Conservation (phyloP, 2,888 invertebrate genomes). For the Stenodera caucasica region DNA sequence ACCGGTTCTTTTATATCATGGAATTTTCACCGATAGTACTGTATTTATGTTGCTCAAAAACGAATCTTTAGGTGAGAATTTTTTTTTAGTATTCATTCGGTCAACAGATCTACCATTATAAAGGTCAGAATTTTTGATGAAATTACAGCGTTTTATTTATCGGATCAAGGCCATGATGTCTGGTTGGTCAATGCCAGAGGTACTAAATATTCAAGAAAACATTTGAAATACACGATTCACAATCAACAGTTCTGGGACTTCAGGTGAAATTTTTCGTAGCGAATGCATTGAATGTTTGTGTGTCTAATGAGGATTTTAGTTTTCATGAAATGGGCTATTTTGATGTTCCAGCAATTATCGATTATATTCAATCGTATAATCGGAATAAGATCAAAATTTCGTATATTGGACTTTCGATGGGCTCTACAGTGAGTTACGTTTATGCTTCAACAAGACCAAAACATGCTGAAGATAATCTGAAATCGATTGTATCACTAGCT, state of each 20-base stretch:
- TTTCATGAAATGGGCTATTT: slow-evolving; percentile 83
- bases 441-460: slow-evolving; percentile 67
- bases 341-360: slow-evolving; percentile 82
- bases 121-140: not conserved
- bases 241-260: slow-evolving; percentile 67
- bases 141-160: slow-evolving; percentile 63
- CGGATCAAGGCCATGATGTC: slow-evolving; percentile 68
- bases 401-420: slow-evolving; percentile 89
- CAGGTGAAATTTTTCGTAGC: slow-evolving; percentile 47
- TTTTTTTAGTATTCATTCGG: too few species aligned
- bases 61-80: slow-evolving; percentile 3
- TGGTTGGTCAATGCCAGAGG: slow-evolving; percentile 85
- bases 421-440: slow-evolving; percentile 71
- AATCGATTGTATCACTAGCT: slow-evolving; percentile 66
- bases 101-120: too few species aligned
- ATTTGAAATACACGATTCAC: slow-evolving; percentile 58
- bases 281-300: too few species aligned
- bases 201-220: slow-evolving; percentile 70
- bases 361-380: slow-evolving; percentile 63
- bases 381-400: slow-evolving; percentile 57
- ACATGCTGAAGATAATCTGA: slow-evolving; percentile 65
- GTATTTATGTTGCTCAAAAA: slow-evolving; percentile 7
- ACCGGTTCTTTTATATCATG: slow-evolving; percentile 1
- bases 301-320: too few species aligned
- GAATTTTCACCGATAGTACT: not conserved